Evolutionary conservation across 2,113 vertebrate genomes (phyloP).

Genomic region (Machaerirhynchus nigripectus): DNA sequence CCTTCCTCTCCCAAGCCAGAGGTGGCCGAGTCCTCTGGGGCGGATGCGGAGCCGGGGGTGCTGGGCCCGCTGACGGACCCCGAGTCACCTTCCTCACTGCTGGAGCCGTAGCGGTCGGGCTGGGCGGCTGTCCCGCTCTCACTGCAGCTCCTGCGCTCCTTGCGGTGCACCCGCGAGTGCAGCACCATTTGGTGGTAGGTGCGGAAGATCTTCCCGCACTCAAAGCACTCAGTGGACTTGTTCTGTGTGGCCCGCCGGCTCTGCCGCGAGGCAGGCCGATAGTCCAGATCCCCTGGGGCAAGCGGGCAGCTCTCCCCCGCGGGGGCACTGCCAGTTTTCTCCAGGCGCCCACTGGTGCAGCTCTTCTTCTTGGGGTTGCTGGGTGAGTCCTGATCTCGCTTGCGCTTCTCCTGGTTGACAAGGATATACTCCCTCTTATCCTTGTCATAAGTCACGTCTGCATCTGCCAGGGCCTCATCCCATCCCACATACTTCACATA

Average conservation of each 20-base stretch:
- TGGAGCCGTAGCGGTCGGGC: conserved; percentile 78
- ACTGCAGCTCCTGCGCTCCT: conserved; percentile 68
- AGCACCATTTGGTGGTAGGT: conserved; percentile 95
- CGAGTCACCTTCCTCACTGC: conserved; percentile 85
- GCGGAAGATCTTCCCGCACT: conserved; percentile 94
- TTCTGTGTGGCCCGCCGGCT: conserved; percentile 76
- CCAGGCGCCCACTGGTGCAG: conserved; percentile 60
- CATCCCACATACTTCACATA: conserved; percentile 77
- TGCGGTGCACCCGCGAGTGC: conserved; percentile 89
- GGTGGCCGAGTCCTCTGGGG: conserved; percentile 77
- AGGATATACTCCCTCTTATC: conserved; percentile 84
- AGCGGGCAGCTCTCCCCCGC: conserved; percentile 69
- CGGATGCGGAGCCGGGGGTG: conserved; percentile 79
- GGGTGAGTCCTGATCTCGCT: conserved; percentile 76
- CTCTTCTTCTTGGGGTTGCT: conserved; percentile 72
- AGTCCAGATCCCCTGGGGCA: conserved; percentile 77
- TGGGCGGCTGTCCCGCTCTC: conserved; percentile 62
- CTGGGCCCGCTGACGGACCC: conserved; percentile 83
- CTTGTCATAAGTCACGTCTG: conserved; percentile 83
- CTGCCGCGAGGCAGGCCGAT: conserved; percentile 81
- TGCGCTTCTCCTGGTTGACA: conserved; percentile 84
- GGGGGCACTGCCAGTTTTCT: conserved; percentile 23
- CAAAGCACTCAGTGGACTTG: conserved; percentile 90
- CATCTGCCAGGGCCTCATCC: conserved; percentile 78
- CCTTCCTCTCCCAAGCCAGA: conserved; percentile 78